Conservation (phyloP, 2,113 vertebrate species). For the Sitta europaea region DNA sequence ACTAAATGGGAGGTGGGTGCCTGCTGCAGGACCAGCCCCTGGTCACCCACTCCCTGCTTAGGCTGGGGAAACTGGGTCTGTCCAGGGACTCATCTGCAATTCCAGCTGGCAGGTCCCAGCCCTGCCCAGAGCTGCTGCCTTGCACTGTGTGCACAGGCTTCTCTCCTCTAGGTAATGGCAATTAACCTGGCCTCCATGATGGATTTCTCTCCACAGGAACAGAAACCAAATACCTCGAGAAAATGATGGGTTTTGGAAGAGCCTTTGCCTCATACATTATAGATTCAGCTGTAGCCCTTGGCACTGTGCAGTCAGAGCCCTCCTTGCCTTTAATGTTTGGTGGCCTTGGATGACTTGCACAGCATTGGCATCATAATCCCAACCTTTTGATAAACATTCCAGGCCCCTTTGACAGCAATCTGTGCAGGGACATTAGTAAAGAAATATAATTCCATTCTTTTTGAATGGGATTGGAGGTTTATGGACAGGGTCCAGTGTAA, state of each 20-base stretch:
- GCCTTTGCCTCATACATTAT: background rate
- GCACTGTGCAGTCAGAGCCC: background rate
- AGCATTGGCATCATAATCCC: background rate
- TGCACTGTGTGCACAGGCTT: background rate
- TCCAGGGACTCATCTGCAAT: rapidly evolving
- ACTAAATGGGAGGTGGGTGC: rapidly evolving
- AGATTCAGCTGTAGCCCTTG: background rate
- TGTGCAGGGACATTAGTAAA: background rate
- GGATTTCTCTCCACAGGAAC: background rate
- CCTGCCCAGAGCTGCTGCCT: background rate
- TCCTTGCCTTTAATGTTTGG: background rate
- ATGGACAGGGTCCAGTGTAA: background rate
- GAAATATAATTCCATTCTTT: background rate
- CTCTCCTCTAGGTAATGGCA: background rate
- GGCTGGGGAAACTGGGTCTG: background rate
- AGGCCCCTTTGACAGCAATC: background rate
- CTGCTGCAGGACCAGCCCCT: background rate
- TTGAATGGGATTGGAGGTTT: background rate
- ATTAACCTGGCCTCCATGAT: background rate
- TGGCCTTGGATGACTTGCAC: background rate
- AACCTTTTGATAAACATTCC: background rate
- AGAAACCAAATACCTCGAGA: background rate
- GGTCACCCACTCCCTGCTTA: background rate
- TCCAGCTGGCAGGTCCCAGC: background rate
- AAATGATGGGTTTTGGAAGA: background rate